A percentile compares a stretch with the other conserved stretches of the same genome.
Evolutionary conservation across 2,113 vertebrate genomes (phyloP).

Genomic region (Lophius piscatorius): DNA sequence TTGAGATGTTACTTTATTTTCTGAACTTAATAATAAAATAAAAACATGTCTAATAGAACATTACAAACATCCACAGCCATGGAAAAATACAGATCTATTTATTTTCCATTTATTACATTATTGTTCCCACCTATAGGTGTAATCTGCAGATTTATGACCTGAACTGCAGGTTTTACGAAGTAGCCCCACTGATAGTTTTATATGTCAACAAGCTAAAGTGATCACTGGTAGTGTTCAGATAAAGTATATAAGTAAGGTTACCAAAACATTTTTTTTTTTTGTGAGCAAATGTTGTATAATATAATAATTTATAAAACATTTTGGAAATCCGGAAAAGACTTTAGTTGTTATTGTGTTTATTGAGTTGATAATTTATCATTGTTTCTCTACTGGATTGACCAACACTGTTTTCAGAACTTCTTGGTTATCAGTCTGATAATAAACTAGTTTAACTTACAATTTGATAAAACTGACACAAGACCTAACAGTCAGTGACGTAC

Average conservation of each 20-base stretch:
- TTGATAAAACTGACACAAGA: slow-evolving; percentile 9
- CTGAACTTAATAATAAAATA: slow-evolving; percentile 16
- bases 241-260: slow-evolving; percentile 5
- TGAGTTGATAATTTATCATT: no score
- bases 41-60: slow-evolving; percentile 5
- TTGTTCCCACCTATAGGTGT: slow-evolving; percentile 7
- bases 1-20: slow-evolving; percentile 15
- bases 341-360: no score
- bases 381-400: no score
- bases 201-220: neutral
- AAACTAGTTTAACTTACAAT: slow-evolving; percentile 4
- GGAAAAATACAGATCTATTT: slow-evolving; percentile 30
- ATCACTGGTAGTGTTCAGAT: slow-evolving; percentile 4
- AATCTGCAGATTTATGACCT: neutral
- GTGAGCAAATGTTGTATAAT: slow-evolving; percentile 1
- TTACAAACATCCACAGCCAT: slow-evolving; percentile 8
- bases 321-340: slow-evolving; percentile 4
- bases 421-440: neutral
- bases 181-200: neutral
- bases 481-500: neutral
- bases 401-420: no score
- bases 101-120: slow-evolving; percentile 22
- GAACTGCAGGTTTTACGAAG: slow-evolving; percentile 5
- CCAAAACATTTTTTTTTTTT: slow-evolving; percentile 19
- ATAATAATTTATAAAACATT: neutral